Percentiles rank a stretch among this genome's conserved stretches.
Evolutionary conservation across 2,797 vertebrate genomes (phyloP).

Genomic region (Rhincodon typus): DNA sequence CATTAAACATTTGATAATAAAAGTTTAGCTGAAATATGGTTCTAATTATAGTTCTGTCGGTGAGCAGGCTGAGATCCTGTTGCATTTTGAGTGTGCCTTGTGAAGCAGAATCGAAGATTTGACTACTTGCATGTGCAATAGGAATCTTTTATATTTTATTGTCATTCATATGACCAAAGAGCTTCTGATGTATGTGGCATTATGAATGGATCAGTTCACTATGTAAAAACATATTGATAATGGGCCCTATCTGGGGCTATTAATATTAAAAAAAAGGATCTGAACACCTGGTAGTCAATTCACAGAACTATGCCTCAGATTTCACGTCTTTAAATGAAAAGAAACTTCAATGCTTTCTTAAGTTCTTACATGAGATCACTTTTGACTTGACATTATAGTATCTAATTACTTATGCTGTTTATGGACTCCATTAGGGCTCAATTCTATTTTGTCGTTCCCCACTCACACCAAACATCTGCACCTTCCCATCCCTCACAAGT

Average conservation of each 20-base stretch:
- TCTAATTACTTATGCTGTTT: neutral
- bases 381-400: neutral
- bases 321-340: neutral
- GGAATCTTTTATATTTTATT: neutral
- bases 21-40: neutral
- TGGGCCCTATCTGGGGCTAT: neutral
- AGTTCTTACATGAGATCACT: neutral
- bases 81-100: neutral
- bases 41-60: neutral
- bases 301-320: neutral
- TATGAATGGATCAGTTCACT: neutral
- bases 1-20: neutral
- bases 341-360: neutral
- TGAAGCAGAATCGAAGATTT: neutral
- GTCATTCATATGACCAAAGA: neutral
- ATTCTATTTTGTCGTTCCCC: neutral
- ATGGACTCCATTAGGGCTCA: neutral
- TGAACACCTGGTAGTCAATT: neutral
- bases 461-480: neutral
- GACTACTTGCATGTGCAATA: too few relatives aligned
- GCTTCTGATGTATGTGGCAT: neutral
- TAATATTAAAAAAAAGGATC: neutral
- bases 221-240: neutral
- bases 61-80: neutral
- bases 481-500: too few relatives aligned